Evolutionary conservation across 2,888 invertebrate species (phyloP), one percentile per base, ranked within the genome.

Genomic region (Octodonta nipae): DNA sequence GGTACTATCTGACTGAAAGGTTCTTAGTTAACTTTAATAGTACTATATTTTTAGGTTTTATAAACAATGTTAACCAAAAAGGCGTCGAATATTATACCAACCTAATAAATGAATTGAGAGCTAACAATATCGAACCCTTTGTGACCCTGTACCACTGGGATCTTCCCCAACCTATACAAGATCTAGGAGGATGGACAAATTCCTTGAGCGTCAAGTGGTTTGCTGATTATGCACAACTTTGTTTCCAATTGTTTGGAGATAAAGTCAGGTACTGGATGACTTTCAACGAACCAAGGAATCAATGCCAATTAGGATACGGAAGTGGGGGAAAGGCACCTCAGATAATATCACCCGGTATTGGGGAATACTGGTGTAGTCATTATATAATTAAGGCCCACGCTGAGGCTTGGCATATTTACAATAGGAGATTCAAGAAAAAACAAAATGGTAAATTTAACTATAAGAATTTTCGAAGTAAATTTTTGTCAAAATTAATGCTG

Each of bases 311-410:
- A 26, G 26, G 8, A 26, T 3, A 12, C 11, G 13, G 5, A n/a
- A 22, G 11, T 22, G 22, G 22, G 10, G 22, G 10, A n/a, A 22
- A 11, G 22, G 22, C 10, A 20, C 7, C 20, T n/a, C 6, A n/a
- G 7, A 20, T n/a, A 3, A 11, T 2, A 3, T 10, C 22, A 10
- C n/a, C n/a, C 22, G 75, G 75, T 0, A 53, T 68, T 16, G 70
- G 66, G 4, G 68, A 69, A 39, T 80, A 80, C 49, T 44, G 70
- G 39, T 75, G 73, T 32, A 69, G 63, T 0, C 75, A 75, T 46
- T 73, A 70, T 36, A 56, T 77, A 15, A 57, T 82, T 4, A 52
- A 69, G 27, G 73, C 80, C 0, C 80, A 82, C 45, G 78, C 70
- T 0, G 66, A 59, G 46, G 71, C 68, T 0, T 81, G 75, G 48